Base-by-base conservation (phyloP, 2,797 vertebrate species). In the Anguilla obscura region DNA sequence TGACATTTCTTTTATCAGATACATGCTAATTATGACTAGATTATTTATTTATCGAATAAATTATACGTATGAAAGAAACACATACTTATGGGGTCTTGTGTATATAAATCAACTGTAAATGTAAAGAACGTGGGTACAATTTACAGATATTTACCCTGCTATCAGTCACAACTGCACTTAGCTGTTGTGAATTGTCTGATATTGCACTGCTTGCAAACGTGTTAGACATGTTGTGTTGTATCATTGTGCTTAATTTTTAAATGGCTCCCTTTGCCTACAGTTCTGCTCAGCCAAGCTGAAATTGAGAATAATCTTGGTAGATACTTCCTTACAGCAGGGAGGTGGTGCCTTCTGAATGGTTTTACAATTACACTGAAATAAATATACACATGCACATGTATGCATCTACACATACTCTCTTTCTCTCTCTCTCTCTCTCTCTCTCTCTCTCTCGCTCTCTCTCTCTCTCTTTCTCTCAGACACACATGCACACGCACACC, bases 1-100 rank as follows among this genome's bases (percentile, higher is more conserved):
- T 82, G 79, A 82, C 45, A 82, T 82, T 82, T 82, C 79, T 82
- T 82, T 82, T 82, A 82, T 50, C 79, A 82, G 16, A 82, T 82
- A 82, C n/a, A 48, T 50, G 40, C 40, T 82, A 45, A 82, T 82
- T 50, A 48, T 40, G 79, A n/a, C 18, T n/a, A 50, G 40, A 82
- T 48, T 2, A 82, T 82, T 82, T 82, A 82, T 82, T 48, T 45
- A 82, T 50, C 50, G 40, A 50, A 82, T 82, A 50, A 50, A 82
- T 82, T 50, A 82, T 48, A 3, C 3, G 33, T 74, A 74, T 74
- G n/a, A 71, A 33, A 80, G 36, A 82, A 50, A 48, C 40, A 82
- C 7, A n/a, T n/a, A 82, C 48, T 82, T 82, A 50, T 82, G 40
- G 45, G 40, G 12, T 76, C 14, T 5, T 3, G 7, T 24, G 40